These are phyloP conservation scores for Coreoperca whiteheadi DNA, from an alignment of 2,113 vertebrate genomes.

Conservation along the genomic window DNA sequence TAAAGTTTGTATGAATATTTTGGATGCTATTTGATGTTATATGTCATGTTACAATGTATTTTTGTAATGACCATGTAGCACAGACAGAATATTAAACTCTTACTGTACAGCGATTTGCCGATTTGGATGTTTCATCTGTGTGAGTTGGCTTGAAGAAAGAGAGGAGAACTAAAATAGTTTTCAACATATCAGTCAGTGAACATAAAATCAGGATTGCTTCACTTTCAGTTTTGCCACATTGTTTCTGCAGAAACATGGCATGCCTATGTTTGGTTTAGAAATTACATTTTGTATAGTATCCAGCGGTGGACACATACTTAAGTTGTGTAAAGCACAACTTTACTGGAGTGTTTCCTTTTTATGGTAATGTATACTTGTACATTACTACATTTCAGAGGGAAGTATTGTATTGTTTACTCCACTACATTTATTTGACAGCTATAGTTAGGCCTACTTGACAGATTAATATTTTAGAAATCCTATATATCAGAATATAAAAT, in stretches of 20 bases:
- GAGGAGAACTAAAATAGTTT: neutral
- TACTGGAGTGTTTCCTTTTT: neutral
- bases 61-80: conserved; percentile 68
- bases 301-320: neutral
- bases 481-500: neutral
- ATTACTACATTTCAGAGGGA: neutral
- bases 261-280: neutral
- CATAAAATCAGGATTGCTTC: conserved; percentile 3
- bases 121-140: conserved; percentile 13
- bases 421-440: neutral
- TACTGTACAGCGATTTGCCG: conserved; percentile 2
- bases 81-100: conserved; percentile 62
- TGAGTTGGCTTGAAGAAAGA: neutral
- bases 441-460: neutral
- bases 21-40: conserved; percentile 51
- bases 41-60: conserved; percentile 66
- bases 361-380: neutral
- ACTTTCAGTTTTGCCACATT: conserved; percentile 7
- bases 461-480: neutral
- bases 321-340: neutral
- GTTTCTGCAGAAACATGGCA: neutral
- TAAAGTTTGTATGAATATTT: conserved; percentile 59
- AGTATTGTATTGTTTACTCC: neutral
- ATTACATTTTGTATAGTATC: neutral
- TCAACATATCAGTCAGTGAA: neutral